Evolutionary conservation across 2,113 vertebrate species (phyloP).

Genomic region (Rhinogobius similis): DNA sequence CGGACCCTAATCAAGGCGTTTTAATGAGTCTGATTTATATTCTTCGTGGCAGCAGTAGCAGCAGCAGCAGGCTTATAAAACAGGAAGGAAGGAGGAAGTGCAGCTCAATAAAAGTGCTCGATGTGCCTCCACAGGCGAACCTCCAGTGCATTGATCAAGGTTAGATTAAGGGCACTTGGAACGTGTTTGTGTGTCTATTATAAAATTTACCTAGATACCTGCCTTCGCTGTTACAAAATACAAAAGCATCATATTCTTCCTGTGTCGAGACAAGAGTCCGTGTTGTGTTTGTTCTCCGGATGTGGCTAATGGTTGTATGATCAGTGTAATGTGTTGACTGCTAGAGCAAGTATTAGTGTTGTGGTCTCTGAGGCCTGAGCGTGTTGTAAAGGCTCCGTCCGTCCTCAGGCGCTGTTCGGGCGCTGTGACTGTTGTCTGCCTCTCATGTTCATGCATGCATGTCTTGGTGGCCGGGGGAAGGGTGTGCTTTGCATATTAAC

Average conservation of each 20-base stretch:
- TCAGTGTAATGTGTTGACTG: constrained; percentile 17
- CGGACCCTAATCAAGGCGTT: constrained; percentile 5
- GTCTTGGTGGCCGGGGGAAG: constrained; percentile 49
- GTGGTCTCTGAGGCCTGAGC: neutral
- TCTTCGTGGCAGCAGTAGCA: neutral
- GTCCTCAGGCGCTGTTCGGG: constrained; percentile 19
- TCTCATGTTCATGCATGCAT: constrained; percentile 55
- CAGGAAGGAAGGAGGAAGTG: neutral
- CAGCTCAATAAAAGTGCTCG: constrained; percentile 26
- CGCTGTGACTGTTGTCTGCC: constrained; percentile 24
- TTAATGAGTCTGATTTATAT: constrained; percentile 30
- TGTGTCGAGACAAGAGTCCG: neutral
- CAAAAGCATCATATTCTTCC: neutral
- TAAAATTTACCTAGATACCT: constrained; percentile 22
- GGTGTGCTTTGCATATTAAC: constrained; percentile 66
- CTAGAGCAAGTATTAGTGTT: neutral
- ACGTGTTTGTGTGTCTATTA: neutral
- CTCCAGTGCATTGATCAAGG: constrained; percentile 31
- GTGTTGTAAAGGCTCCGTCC: constrained; percentile 3
- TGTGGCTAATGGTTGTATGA: constrained; percentile 23
- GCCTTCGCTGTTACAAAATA: constrained; percentile 21
- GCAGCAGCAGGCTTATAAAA: constrained; percentile 20
- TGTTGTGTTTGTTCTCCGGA: neutral
- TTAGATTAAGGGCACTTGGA: constrained; percentile 32
- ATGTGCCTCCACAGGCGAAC: constrained; percentile 4